A percentile compares a stretch with the other conserved stretches of the same genome.
phyloP scores from a whole-genome alignment of 2,888 invertebrate species.

The Cephus pulcher region DNA sequence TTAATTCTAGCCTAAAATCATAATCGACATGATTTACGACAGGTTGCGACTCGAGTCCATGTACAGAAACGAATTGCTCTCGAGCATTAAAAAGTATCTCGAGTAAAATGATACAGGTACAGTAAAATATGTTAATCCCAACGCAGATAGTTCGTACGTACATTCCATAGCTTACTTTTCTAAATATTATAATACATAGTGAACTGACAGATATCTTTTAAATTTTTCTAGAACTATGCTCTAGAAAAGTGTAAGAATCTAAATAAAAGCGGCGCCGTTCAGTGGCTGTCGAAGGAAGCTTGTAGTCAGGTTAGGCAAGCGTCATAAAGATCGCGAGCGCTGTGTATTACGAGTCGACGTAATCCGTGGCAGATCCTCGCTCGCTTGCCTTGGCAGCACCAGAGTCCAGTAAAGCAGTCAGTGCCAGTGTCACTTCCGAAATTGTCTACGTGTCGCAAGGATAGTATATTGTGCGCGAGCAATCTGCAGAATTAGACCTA shows the following conservation, averaged over 20 bases:
- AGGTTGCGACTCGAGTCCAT: neutral
- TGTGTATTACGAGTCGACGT: neutral
- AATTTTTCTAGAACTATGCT: neutral
- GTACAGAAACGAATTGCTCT: neutral
- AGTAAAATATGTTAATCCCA: neutral
- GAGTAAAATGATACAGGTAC: neutral
- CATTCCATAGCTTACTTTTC: neutral
- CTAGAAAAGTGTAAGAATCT: neutral
- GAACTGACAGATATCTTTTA: neutral
- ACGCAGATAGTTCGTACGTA: neutral
- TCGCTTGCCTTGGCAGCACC: neutral
- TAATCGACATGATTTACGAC: neutral
- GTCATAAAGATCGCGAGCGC: neutral
- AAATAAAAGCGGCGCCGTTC: neutral
- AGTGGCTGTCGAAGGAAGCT: neutral
- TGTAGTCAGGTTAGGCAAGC: neutral
- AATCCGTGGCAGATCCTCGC: neutral
- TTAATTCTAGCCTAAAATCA: neutral
- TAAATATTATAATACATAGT: neutral
- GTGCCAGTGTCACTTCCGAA: neutral
- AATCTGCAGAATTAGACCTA: neutral
- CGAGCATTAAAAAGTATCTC: neutral
- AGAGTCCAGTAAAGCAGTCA: neutral
- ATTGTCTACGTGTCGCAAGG: neutral
- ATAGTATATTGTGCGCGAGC: neutral